Evolutionary conservation across 2,888 invertebrate species (phyloP), one percentile per base, ranked within the genome.

Genomic region (Unio delphinus): DNA sequence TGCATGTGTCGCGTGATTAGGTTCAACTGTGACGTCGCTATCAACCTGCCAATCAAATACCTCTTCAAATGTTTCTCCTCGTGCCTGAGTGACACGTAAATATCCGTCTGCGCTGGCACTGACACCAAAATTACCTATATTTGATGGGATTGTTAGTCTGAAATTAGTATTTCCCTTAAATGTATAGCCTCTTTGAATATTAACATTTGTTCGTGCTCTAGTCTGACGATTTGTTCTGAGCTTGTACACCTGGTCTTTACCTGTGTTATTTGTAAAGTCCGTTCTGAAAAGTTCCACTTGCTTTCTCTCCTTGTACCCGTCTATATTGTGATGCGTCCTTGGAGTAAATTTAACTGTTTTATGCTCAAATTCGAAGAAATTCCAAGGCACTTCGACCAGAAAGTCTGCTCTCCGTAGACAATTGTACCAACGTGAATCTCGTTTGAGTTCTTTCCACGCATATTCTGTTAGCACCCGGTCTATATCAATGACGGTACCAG

Each of bases 1-100:
- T 7, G 80, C 83, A 66, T 78, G 77, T 23, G 83, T 83, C 58
- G 80, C 75, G 68, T 83, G 82, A 66, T 80, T 82, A 15, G 79
- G 78, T 72, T 83, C 83, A 18, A 83, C 83, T 4, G 81, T 82
- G 59, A 83, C 82, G 70, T 83, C 83, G 75, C 81, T 83, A 65
- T 83, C 82, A 30, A 81, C 79, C 65, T 83, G 81, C 83, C 83
- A 83, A 15, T 79, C 80, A 65, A 82, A 82, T 55, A 76, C 79
- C 61, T 83, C 83, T 61, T 83, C 80, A 58, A 83, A 73, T 20
- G 79, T 80, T 69, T 83, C 82, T 15, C 81, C 83, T 23, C 77
- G 70, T 55, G 76, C 69, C 62, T 78, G 74, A 45, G 81, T 79
- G 20, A 83, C 78, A 28, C 79, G 71, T 23, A 83, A 64, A 67